Conservation (phyloP, 2,797 vertebrate species). For the Apogon hyalosoma region DNA sequence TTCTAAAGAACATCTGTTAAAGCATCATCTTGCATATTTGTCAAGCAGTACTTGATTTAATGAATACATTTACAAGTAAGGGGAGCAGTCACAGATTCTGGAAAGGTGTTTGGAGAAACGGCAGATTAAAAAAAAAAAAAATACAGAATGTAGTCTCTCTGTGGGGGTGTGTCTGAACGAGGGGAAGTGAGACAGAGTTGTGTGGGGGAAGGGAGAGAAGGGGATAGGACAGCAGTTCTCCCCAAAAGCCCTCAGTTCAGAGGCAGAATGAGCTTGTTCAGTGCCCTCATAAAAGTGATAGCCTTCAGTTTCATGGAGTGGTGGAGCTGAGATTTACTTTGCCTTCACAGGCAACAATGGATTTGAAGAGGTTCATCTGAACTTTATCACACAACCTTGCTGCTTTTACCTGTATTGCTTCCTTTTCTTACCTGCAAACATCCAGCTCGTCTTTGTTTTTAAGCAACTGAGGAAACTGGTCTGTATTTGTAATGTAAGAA, state of each 20-base stretch:
- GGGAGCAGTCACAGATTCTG: constrained; percentile 20
- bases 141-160: constrained; percentile 57
- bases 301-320: constrained; percentile 35
- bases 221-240: constrained; percentile 70
- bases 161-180: constrained; percentile 78
- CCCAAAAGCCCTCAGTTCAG: constrained; percentile 67
- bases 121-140: constrained; percentile 37
- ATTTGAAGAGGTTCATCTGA: constrained; percentile 23
- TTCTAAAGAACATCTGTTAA: constrained; percentile 37
- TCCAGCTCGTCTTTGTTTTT: constrained; percentile 5
- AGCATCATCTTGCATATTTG: constrained; percentile 11
- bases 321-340: constrained; percentile 17
- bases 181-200: constrained; percentile 77
- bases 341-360: not conserved
- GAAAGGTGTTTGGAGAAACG: constrained; percentile 43
- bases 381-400: constrained; percentile 8
- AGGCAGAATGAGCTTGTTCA: constrained; percentile 58
- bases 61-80: constrained; percentile 9
- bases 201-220: constrained; percentile 76
- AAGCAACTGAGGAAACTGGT: constrained; percentile 20
- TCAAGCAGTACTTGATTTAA: constrained; percentile 14
- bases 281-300: constrained; percentile 49
- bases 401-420: constrained; percentile 17
- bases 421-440: constrained; percentile 21
- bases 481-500: constrained; percentile 29